phyloP scores from a whole-genome alignment of 2,888 invertebrate genomes.

The Emmelina monodactyla region DNA sequence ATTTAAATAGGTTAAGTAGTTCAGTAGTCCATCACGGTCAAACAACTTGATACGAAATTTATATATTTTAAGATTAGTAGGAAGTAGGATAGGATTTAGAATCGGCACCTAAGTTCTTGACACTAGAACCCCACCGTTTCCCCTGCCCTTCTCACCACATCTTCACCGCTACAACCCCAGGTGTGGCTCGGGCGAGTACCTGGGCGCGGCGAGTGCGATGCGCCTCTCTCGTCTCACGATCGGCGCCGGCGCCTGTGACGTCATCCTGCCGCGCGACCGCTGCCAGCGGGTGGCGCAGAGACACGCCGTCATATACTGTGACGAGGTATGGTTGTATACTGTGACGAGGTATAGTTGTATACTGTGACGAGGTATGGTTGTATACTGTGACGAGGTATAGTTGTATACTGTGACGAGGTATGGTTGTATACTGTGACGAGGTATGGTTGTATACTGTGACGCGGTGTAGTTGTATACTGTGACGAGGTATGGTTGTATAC shows the following conservation, averaged over 20 bases:
- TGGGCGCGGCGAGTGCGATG: constrained; percentile 43
- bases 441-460: no score
- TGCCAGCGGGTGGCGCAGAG: constrained; percentile 66
- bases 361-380: no score
- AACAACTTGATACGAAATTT: no score
- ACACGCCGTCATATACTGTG: constrained; percentile 85
- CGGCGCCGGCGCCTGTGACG: constrained; percentile 65
- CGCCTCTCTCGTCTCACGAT: constrained; percentile 49
- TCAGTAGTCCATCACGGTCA: no score
- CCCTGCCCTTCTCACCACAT: constrained; percentile 29
- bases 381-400: no score
- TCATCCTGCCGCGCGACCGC: constrained; percentile 62
- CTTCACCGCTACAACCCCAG: constrained; percentile 23
- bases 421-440: no score
- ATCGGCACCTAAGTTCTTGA: background rate
- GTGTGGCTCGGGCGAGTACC: constrained; percentile 19
- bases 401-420: no score
- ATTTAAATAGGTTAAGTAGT: no score
- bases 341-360: no score
- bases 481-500: no score
- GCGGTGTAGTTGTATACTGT: no score
- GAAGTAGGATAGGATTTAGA: background rate
- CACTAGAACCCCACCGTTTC: constrained; percentile 16
- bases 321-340: constrained; percentile 73
- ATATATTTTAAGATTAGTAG: no score